A percentile compares a stretch with the other conserved stretches of the same genome.
These are phyloP conservation scores for Alitta virens DNA, from an alignment of 2,888 invertebrate species.

Conservation along the genomic window DNA sequence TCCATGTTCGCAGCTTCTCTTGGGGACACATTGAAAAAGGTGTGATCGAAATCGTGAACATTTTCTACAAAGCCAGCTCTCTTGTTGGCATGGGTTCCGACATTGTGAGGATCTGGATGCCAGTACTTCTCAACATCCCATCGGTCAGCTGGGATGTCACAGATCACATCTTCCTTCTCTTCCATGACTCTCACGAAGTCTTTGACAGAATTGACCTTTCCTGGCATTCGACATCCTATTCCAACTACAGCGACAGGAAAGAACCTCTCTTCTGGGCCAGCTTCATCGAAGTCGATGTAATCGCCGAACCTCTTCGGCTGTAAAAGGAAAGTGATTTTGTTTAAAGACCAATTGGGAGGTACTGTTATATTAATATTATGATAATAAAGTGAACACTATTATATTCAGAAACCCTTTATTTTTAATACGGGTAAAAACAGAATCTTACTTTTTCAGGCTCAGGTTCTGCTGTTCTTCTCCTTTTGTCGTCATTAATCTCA, in stretches of 20 bases:
- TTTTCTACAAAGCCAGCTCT: slow-evolving; percentile 11
- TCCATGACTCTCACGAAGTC: slow-evolving; percentile 21
- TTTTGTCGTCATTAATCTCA: background rate
- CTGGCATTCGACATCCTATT: slow-evolving; percentile 24
- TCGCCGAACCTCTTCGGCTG: no score
- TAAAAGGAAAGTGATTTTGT: no score
- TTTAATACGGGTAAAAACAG: no score
- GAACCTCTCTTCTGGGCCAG: background rate
- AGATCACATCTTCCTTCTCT: slow-evolving; percentile 9
- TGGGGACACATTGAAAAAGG: slow-evolving; percentile 27
- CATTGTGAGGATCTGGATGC: slow-evolving; percentile 10
- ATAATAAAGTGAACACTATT: no score
- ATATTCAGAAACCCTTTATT: no score
- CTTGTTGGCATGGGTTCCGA: slow-evolving; percentile 15
- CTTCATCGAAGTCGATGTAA: background rate
- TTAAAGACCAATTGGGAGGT: no score
- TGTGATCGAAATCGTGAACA: slow-evolving; percentile 24
- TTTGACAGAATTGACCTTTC: slow-evolving; percentile 9
- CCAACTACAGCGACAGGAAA: slow-evolving; percentile 23
- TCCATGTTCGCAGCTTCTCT: slow-evolving; percentile 27
- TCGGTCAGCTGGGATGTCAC: slow-evolving; percentile 18
- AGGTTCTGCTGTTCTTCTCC: background rate
- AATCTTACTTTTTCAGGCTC: background rate
- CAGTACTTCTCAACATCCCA: slow-evolving; percentile 22
- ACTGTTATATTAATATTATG: no score